These are phyloP conservation scores for Passerculus sandwichensis DNA, from an alignment of 2,797 vertebrate genomes.

Conservation along the genomic window DNA sequence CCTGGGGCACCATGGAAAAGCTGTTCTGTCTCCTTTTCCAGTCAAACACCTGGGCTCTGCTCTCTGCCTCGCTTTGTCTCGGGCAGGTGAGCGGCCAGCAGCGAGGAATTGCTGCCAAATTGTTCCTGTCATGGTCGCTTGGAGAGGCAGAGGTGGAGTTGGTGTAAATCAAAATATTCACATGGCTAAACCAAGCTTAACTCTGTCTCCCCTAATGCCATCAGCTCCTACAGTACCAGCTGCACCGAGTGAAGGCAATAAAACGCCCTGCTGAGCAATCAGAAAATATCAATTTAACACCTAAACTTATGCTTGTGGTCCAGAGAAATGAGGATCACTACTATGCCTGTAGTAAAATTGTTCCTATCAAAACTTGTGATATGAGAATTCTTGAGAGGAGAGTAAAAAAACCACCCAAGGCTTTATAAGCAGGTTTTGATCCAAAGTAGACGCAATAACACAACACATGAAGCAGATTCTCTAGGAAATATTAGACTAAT, in stretches of 20 bases:
- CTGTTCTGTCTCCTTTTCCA: neutral
- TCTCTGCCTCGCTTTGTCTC: neutral
- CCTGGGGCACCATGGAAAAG: neutral
- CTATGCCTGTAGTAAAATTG: neutral
- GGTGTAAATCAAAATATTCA: neutral
- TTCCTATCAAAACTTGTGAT: neutral
- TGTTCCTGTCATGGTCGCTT: neutral
- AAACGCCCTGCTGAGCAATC: neutral
- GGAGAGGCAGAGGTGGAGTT: neutral
- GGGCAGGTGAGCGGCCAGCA: neutral
- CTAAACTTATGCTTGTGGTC: neutral
- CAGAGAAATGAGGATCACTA: neutral
- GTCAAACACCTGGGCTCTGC: neutral
- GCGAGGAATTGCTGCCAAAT: slow-evolving; percentile 4
- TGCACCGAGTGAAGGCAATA: neutral
- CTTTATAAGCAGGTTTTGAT: slow-evolving; percentile 45
- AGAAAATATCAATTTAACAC: neutral
- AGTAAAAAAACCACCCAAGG: neutral
- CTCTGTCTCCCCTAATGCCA: neutral
- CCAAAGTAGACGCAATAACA: slow-evolving; percentile 12
- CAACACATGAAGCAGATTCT: neutral
- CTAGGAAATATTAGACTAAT: slow-evolving; percentile 40
- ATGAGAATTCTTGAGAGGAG: neutral
- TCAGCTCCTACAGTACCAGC: neutral
- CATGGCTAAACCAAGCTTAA: neutral